phyloP scores from a whole-genome alignment of 2,113 vertebrate species.

The Lates calcarifer region DNA sequence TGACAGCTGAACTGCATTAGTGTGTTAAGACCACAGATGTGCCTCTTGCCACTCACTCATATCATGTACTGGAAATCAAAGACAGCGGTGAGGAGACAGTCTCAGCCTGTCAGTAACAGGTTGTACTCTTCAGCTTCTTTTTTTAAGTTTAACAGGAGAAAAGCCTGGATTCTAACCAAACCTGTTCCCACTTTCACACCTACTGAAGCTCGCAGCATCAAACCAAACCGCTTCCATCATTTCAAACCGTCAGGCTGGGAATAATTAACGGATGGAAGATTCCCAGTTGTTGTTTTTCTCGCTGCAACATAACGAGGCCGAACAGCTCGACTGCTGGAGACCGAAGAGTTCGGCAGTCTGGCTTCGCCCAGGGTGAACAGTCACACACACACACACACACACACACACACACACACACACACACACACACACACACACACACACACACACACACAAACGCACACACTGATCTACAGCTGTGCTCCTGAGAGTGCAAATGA shows the following conservation, averaged over 20 bases:
- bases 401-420: slow-evolving; percentile 17
- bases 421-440: slow-evolving; percentile 19
- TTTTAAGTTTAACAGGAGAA: not conserved
- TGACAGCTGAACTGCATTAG: too few relatives aligned
- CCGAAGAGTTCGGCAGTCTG: slow-evolving; percentile 18
- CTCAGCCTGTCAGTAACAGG: too few relatives aligned
- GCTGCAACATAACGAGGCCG: slow-evolving; percentile 1
- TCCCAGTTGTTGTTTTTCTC: slow-evolving; percentile 22
- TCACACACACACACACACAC: not conserved
- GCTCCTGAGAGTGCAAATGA: slow-evolving; percentile 48
- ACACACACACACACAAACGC: slow-evolving; percentile 30
- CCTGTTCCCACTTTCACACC: not conserved
- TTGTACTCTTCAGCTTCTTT: too few relatives aligned
- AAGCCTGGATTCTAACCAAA: not conserved
- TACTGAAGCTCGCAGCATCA: not conserved
- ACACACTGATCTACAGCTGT: slow-evolving; percentile 25
- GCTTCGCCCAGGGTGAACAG: slow-evolving; percentile 1
- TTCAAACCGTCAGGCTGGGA: not conserved
- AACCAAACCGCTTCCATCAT: not conserved
- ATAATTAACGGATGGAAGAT: slow-evolving; percentile 19
- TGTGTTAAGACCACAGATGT: too few relatives aligned
- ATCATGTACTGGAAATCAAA: too few relatives aligned
- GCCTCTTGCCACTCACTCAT: too few relatives aligned
- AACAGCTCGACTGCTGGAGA: slow-evolving; percentile 1
- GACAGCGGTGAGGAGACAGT: too few relatives aligned